Conservation (phyloP, 2,113 vertebrate species). For the Leiothrix lutea region DNA sequence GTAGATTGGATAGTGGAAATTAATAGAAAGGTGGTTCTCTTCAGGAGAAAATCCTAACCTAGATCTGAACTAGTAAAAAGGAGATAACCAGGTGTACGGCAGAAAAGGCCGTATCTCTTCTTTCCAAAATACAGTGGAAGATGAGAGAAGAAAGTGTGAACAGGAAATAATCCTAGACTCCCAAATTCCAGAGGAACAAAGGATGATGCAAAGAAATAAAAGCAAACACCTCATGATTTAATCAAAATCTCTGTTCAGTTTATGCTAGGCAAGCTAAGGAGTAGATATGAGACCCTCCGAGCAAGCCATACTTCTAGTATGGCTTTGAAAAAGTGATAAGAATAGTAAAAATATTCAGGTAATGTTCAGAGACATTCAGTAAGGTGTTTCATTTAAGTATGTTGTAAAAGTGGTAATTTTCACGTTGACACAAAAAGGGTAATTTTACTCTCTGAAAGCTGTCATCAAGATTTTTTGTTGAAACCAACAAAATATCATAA, state of each 20-base stretch:
- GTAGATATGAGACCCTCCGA: not conserved
- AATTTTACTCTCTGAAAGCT: not conserved
- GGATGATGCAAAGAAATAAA: not conserved
- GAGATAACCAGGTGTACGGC: not conserved
- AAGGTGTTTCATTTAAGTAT: not conserved
- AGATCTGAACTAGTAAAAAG: not conserved
- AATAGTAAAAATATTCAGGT: not conserved
- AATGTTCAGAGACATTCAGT: not conserved
- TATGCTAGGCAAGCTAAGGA: not conserved
- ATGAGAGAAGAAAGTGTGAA: not conserved
- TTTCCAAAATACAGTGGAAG: not conserved
- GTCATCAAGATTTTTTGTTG: not conserved
- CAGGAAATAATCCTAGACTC: not conserved
- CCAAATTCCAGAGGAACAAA: not conserved
- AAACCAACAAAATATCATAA: not conserved
- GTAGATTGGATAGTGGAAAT: not conserved
- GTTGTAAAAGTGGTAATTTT: not conserved
- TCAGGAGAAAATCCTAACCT: not conserved
- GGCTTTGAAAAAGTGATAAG: not conserved
- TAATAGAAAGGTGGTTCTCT: not conserved
- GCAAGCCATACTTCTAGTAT: not conserved
- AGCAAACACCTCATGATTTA: not conserved
- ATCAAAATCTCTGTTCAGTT: not conserved
- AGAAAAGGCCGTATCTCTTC: not conserved
- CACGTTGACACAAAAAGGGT: not conserved